Percentiles rank a stretch among this genome's conserved stretches.
Evolutionary conservation across 2,797 vertebrate species (phyloP).

Genomic region (Sphenodon punctatus): DNA sequence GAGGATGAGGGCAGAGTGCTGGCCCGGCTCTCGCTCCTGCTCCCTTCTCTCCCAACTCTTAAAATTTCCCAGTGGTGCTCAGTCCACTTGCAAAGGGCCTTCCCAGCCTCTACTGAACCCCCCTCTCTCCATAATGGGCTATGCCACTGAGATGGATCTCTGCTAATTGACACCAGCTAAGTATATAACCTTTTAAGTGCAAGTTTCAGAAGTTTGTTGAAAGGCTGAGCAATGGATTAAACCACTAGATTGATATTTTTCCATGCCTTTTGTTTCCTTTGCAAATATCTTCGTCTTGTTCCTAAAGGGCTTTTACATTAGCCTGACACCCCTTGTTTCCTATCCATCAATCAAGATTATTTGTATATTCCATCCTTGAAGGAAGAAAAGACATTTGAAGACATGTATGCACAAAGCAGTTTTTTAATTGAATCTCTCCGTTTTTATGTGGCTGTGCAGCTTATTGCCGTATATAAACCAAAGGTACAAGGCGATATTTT

Average conservation of each 20-base stretch:
- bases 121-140: too few species aligned
- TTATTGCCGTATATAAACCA: constrained; percentile 4
- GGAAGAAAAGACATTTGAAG: neutral
- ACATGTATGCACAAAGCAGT: neutral
- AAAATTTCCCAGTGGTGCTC: too few species aligned
- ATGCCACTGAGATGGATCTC: neutral
- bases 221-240: neutral
- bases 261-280: neutral
- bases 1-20: too few species aligned
- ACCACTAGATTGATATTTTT: neutral
- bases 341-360: neutral
- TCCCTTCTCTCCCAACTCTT: too few species aligned
- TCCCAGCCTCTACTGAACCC: too few species aligned
- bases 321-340: neutral
- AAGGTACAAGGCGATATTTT: constrained; percentile 17
- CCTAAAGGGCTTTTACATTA: neutral
- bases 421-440: constrained; percentile 24
- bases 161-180: neutral
- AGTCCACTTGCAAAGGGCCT: too few species aligned
- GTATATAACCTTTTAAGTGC: neutral
- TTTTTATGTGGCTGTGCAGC: neutral
- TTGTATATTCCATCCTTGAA: neutral
- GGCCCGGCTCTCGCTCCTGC: too few species aligned
- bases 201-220: neutral
- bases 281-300: neutral